Evolutionary conservation across 2,113 vertebrate genomes (phyloP), one percentile per base, ranked within the genome.

Genomic region (Cisticola juncidis): DNA sequence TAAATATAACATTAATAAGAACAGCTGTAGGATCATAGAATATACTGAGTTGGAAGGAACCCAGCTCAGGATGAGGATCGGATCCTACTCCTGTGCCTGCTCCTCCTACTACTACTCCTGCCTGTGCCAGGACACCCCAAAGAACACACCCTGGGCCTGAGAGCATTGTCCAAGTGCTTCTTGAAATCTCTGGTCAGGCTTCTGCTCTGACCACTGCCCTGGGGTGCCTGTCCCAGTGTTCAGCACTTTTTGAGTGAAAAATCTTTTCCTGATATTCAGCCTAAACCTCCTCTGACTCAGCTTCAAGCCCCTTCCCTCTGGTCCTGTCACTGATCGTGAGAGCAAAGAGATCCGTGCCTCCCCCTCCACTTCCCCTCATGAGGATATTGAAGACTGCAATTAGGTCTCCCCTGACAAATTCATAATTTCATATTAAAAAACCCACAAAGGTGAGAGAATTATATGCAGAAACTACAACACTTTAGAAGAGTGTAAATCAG

Each of bases 41-140:
- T 38, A 19, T 36, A 33, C 14, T 51, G 45, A 36, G 22, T 19
- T 77, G 72, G 38, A 69, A 53, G 33, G 26, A 9, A 60, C 23
- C 8, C 33, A 36, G 0, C 19, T 54, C 25, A 45, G 40, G 61
- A 56, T 23, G 11, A 51, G 25, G 61, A 68, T 44, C 0, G 1
- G 58, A 22, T 58, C 26, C 2, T 3, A 36, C 6, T 77, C 22
- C 54, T 51, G 33, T 18, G 11, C 36, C 61, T 51, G 53, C 31
- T n/a, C n/a, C 38, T 38, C 9, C 38, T 38, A 9, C 38, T 38
- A 9, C 38, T 38, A 38, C 38, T 38, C 38, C 38, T 38, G 38
- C 38, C 38, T 38, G 38, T 38, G 9, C 23, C 33, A 51, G 33
- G 25, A 36, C 11, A 18, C 26, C 26, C 14, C 26, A 33, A 44